These are phyloP conservation scores for Cariama cristata DNA, from an alignment of 2,113 vertebrate genomes.

Conservation along the genomic window DNA sequence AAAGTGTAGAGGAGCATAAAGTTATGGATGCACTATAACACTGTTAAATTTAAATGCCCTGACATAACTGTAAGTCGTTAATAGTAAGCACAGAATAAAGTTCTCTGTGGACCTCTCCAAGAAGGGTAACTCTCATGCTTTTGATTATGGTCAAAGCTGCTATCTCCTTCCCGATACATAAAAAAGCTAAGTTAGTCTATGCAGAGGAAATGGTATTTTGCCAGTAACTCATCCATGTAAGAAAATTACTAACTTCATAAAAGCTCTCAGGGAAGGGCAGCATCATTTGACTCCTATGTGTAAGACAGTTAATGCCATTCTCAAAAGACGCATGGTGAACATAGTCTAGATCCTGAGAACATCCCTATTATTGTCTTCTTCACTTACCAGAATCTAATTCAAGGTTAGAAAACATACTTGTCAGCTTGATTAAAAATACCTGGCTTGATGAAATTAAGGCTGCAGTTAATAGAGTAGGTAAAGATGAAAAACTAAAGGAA, in stretches of 20 bases:
- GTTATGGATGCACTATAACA: not conserved
- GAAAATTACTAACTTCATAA: not conserved
- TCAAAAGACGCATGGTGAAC: accelerated
- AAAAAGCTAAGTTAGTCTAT: not conserved
- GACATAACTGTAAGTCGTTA: not conserved
- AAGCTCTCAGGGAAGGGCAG: not conserved
- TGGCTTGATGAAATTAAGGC: not conserved
- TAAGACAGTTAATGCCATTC: not conserved
- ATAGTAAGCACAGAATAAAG: not conserved
- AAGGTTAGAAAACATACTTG: not conserved
- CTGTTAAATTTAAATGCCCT: not conserved
- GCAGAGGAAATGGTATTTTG: not conserved
- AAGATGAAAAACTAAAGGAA: not conserved
- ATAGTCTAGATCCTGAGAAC: not conserved
- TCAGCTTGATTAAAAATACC: not conserved
- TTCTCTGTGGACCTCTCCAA: not conserved
- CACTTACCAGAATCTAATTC: not conserved
- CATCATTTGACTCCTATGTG: accelerated
- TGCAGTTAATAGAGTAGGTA: not conserved
- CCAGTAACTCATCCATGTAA: not conserved
- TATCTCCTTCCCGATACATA: not conserved
- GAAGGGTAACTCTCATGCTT: not conserved
- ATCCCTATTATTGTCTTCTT: not conserved
- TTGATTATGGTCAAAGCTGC: not conserved
- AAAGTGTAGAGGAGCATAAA: not conserved